These are phyloP conservation scores for Leptobrachium leishanense DNA, from an alignment of 2,113 vertebrate genomes.

Conservation along the genomic window DNA sequence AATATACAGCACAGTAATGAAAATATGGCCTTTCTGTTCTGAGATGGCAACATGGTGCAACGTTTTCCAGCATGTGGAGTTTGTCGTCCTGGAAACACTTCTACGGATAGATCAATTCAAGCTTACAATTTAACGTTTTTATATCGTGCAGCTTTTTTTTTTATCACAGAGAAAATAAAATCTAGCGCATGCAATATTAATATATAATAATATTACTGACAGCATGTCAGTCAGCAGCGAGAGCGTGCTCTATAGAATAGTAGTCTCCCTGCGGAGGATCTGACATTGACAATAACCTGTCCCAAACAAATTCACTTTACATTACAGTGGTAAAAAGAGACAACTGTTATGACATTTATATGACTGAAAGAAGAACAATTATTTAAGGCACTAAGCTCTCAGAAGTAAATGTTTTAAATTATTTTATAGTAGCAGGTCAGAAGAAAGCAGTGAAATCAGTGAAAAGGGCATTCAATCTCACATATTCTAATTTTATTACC, in stretches of 20 bases:
- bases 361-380: neutral
- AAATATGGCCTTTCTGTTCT: too few species aligned
- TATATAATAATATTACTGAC: too few species aligned
- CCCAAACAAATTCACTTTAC: neutral
- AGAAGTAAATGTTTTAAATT: slow-evolving; percentile 23
- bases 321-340: neutral
- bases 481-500: slow-evolving; percentile 21
- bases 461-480: slow-evolving; percentile 14
- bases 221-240: neutral
- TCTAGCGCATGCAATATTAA: too few species aligned
- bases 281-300: neutral
- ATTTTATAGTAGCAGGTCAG: slow-evolving; percentile 7
- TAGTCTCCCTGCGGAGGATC: neutral
- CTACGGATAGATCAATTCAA: too few species aligned
- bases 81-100: too few species aligned
- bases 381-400: neutral
- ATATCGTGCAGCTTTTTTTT: too few species aligned
- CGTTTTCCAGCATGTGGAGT: too few species aligned
- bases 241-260: neutral
- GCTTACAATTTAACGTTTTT: too few species aligned
- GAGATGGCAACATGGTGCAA: too few species aligned
- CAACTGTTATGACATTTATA: slow-evolving; percentile 14
- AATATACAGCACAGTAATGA: too few species aligned
- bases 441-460: slow-evolving; percentile 7
- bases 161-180: too few species aligned